Conservation (phyloP, 2,113 vertebrate genomes). For the Laterallus jamaicensis region DNA sequence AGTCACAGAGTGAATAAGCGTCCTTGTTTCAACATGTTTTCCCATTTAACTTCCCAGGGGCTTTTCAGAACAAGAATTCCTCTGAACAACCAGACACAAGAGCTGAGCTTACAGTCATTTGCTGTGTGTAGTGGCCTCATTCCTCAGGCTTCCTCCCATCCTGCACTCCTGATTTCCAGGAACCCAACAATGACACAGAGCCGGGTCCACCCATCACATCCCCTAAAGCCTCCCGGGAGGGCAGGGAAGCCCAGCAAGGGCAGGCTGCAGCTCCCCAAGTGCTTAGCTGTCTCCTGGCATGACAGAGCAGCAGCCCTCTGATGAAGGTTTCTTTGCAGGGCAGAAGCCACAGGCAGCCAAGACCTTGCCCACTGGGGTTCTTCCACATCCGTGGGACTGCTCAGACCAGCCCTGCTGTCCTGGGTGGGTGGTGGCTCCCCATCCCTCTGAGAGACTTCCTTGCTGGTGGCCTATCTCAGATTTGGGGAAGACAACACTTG, state of each 20-base stretch:
- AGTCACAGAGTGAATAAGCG: conserved; percentile 37
- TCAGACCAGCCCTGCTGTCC: neutral
- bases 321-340: accelerated
- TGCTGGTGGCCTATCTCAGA: neutral
- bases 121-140: neutral
- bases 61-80: conserved; percentile 13
- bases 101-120: neutral
- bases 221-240: neutral
- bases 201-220: neutral
- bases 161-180: neutral
- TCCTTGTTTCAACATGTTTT: conserved; percentile 65
- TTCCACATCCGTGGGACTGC: neutral
- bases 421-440: neutral
- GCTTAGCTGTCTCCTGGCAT: neutral
- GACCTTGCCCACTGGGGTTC: neutral
- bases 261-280: neutral
- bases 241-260: neutral
- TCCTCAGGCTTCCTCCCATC: neutral
- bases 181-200: neutral
- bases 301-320: neutral
- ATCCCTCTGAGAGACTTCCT: neutral
- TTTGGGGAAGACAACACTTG: accelerated
- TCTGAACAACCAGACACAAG: neutral
- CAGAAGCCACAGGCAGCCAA: neutral
- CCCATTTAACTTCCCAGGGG: conserved; percentile 32